Evolutionary conservation across 2,797 vertebrate species (phyloP).

Genomic region (Syndactyla subalaris): DNA sequence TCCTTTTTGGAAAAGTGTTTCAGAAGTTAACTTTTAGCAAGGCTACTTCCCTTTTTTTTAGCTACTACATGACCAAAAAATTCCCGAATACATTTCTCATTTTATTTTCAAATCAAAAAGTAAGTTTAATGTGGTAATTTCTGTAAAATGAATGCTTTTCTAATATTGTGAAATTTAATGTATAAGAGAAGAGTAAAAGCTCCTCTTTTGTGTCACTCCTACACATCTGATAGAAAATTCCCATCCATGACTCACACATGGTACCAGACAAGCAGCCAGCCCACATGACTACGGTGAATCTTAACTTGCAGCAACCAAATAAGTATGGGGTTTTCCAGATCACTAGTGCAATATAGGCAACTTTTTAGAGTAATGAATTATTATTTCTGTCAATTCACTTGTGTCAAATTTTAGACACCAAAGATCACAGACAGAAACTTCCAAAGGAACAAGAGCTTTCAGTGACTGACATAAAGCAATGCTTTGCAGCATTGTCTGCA

Average conservation of each 20-base stretch:
- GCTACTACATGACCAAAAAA: neutral
- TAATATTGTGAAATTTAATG: neutral
- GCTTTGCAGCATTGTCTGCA: neutral
- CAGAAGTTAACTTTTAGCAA: neutral
- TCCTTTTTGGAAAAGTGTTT: neutral
- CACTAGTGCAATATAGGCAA: neutral
- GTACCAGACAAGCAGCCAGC: neutral
- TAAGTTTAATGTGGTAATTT: neutral
- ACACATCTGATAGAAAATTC: neutral
- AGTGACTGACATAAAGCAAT: neutral
- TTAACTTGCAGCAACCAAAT: neutral
- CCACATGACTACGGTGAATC: neutral
- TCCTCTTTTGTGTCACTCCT: neutral
- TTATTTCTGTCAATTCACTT: neutral
- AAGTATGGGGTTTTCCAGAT: slow-evolving; percentile 38
- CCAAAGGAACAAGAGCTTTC: neutral
- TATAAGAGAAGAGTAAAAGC: neutral
- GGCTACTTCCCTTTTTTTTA: neutral
- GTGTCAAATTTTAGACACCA: neutral
- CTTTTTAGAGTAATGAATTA: neutral
- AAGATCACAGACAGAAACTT: neutral
- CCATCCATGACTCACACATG: neutral
- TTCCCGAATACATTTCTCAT: neutral
- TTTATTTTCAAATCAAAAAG: neutral
- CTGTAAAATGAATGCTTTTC: neutral